These are phyloP conservation scores for Athetis lepigone DNA, from an alignment of 2,888 invertebrate genomes.

Conservation along the genomic window DNA sequence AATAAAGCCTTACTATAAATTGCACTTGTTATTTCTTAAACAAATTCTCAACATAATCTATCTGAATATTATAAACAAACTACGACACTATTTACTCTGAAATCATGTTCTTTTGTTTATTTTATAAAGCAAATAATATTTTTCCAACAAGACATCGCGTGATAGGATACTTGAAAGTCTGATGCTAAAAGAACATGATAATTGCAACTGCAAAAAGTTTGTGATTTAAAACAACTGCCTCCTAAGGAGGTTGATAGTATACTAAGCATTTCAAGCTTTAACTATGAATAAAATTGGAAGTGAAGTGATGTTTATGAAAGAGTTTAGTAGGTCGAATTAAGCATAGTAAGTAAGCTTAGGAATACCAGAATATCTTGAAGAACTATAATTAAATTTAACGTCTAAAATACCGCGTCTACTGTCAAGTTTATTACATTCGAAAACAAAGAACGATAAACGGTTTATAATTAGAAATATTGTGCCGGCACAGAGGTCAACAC, in stretches of 20 bases:
- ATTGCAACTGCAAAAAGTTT: conserved; percentile 3
- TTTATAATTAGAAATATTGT: conserved; percentile 83
- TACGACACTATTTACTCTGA: conserved; percentile 17
- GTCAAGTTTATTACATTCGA: conserved; percentile 66
- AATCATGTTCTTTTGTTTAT: conserved; percentile 9
- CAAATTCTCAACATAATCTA: conserved; percentile 26
- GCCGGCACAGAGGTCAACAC: conserved; percentile 79
- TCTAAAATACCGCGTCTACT: conserved; percentile 41
- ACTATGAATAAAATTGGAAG: conserved; percentile 1
- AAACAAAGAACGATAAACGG: conserved; percentile 65
- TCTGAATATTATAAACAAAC: conserved; percentile 24
- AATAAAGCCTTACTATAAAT: conserved; percentile 59
- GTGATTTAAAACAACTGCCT: conserved; percentile 38
- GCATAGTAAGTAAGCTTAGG: neutral
- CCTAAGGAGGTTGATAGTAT: conserved; percentile 18
- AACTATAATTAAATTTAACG: conserved; percentile 17
- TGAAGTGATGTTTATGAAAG: conserved; percentile 7
- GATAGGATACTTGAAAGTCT: conserved; percentile 4
- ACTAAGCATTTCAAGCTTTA: conserved; percentile 27
- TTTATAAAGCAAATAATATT: neutral
- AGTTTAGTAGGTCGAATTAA: conserved; percentile 11
- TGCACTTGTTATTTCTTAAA: conserved; percentile 40
- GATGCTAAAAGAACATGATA: conserved; percentile 2
- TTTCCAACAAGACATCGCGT: conserved; percentile 24
- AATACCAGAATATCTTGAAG: neutral